Evolutionary conservation across 2,888 invertebrate genomes (phyloP).

Genomic region (Nemurella pictetii): DNA sequence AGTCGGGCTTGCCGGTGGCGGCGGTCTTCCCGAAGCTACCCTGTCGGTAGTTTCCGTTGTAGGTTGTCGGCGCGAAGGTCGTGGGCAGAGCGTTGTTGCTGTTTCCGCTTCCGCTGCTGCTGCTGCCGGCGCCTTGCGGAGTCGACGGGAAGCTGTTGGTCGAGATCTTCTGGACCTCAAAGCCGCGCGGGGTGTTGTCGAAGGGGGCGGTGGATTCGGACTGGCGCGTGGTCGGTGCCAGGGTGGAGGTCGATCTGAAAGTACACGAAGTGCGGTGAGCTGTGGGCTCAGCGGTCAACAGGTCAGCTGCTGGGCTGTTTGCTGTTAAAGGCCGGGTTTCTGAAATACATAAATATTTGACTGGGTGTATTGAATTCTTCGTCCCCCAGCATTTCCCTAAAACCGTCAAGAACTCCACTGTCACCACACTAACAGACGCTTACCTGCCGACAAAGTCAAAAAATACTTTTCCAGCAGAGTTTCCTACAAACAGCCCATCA

Average conservation of each 20-base stretch:
- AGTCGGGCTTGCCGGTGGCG: neutral
- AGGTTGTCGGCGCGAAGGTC: constrained; percentile 25
- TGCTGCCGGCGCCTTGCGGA: constrained; percentile 38
- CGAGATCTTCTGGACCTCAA: constrained; percentile 34
- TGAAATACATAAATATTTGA: too few relatives aligned
- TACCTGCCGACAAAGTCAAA: too few relatives aligned
- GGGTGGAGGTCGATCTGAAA: constrained; percentile 18
- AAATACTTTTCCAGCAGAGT: too few relatives aligned
- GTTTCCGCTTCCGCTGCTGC: constrained; percentile 38
- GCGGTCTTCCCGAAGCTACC: neutral
- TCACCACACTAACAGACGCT: too few relatives aligned
- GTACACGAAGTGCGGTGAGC: neutral
- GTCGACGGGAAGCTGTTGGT: constrained; percentile 29
- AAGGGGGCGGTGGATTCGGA: neutral
- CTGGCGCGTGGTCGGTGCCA: constrained; percentile 37
- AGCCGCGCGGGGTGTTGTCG: constrained; percentile 26
- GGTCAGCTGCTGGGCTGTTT: too few relatives aligned
- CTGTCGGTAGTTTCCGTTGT: constrained; percentile 18
- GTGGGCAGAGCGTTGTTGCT: constrained; percentile 23
- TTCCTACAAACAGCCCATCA: too few relatives aligned
- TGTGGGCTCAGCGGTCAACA: too few relatives aligned
- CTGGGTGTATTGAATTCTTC: too few relatives aligned
- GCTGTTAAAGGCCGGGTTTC: too few relatives aligned
- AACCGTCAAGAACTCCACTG: too few relatives aligned
- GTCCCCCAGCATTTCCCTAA: too few relatives aligned